Conservation (phyloP, 2,797 vertebrate species). For the Smutsia gigantea region DNA sequence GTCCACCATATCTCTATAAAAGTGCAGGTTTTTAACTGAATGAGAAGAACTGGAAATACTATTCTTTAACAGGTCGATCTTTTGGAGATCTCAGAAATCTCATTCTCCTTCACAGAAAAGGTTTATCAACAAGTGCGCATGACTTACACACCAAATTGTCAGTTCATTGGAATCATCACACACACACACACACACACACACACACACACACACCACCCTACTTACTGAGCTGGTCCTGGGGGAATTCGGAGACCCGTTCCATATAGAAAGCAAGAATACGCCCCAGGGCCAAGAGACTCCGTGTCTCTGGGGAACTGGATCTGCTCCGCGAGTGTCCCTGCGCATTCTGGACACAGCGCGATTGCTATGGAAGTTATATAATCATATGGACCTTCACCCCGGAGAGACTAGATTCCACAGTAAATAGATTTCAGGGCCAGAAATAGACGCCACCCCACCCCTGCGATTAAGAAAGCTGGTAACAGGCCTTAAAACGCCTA, state of each 20-base stretch:
- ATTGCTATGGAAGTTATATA: background rate
- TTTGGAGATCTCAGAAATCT: conserved; percentile 37
- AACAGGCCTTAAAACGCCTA: background rate
- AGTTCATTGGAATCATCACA: background rate
- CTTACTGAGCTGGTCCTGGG: conserved; percentile 59
- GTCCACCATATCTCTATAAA: background rate
- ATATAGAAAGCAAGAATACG: background rate
- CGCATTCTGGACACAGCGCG: background rate
- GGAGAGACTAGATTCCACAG: background rate
- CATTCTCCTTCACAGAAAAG: background rate
- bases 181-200: background rate
- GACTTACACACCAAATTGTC: background rate
- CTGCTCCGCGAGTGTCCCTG: background rate
- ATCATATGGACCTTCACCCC: background rate
- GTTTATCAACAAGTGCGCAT: background rate
- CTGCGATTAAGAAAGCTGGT: background rate
- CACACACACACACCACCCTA: background rate
- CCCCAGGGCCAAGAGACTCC: background rate
- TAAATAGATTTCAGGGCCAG: background rate
- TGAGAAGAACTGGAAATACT: background rate
- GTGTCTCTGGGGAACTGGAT: background rate
- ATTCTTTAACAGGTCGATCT: background rate
- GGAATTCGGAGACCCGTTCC: background rate
- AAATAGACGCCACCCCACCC: background rate
- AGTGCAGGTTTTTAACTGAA: background rate